Evolutionary conservation across 1,140 invertebrate genomes (phyloP).

Genomic region (Sarcophaga bullata): DNA sequence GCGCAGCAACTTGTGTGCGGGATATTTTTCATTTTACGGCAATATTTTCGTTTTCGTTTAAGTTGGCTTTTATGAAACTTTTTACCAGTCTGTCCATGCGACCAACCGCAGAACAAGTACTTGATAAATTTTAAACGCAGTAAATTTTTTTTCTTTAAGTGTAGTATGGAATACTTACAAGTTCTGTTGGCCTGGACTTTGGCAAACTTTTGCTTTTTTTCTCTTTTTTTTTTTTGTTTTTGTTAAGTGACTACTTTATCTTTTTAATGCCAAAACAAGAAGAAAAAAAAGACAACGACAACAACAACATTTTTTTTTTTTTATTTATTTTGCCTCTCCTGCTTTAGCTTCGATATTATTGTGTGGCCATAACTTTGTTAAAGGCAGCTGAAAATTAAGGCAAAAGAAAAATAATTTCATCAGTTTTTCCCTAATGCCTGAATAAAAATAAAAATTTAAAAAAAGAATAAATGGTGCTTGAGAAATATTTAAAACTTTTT

Average conservation of each 20-base stretch:
- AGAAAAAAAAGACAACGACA: too few species aligned
- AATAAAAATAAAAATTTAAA: too few species aligned
- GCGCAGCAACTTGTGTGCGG: not conserved
- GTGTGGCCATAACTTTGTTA: not conserved
- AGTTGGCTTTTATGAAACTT: not conserved
- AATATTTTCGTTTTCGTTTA: constrained; percentile 19
- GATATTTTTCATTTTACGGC: not conserved
- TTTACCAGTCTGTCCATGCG: not conserved
- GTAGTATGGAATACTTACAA: not conserved
- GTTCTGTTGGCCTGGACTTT: constrained; percentile 6
- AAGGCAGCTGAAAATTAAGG: not conserved
- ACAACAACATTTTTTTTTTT: not conserved
- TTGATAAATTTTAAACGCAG: constrained; percentile 19
- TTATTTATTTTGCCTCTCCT: not conserved
- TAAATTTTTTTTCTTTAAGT: too few species aligned
- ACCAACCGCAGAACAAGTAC: not conserved
- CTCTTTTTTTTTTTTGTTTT: too few species aligned
- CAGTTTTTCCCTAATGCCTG: too few species aligned
- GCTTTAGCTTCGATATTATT: not conserved
- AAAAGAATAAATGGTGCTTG: too few species aligned
- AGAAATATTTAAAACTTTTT: too few species aligned
- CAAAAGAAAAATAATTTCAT: not conserved
- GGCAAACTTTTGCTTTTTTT: not conserved
- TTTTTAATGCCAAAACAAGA: not conserved
- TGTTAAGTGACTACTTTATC: constrained; percentile 21